Evolutionary conservation across 2,888 invertebrate species (phyloP).

Genomic region (Scrobipalpa atriplicella): DNA sequence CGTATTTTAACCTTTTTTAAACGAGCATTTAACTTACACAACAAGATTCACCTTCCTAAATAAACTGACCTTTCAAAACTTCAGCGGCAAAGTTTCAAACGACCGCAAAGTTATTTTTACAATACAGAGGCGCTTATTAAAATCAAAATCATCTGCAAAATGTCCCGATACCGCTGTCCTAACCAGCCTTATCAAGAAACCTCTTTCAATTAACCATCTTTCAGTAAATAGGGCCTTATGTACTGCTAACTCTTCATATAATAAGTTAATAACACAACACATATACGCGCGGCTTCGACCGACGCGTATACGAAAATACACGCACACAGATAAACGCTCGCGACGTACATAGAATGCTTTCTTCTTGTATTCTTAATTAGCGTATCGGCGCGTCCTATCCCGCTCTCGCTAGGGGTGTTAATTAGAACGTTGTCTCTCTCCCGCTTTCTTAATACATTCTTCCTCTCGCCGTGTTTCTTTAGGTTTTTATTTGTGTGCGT

Average conservation of each 20-base stretch:
- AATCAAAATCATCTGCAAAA: constrained; percentile 52
- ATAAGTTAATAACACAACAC: constrained; percentile 77
- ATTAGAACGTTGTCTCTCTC: constrained; percentile 78
- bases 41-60: constrained; percentile 10
- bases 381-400: constrained; percentile 74
- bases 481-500: constrained; percentile 83
- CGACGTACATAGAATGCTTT: constrained; percentile 81
- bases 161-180: constrained; percentile 62
- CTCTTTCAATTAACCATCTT: constrained; percentile 74
- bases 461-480: constrained; percentile 82
- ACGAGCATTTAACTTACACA: background rate
- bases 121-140: constrained; percentile 46
- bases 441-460: constrained; percentile 83
- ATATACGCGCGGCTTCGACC: constrained; percentile 23
- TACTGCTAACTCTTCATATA: constrained; percentile 80
- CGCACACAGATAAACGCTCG: constrained; percentile 65
- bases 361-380: constrained; percentile 89
- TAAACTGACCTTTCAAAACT: constrained; percentile 26
- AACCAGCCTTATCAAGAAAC: constrained; percentile 71
- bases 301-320: constrained; percentile 40
- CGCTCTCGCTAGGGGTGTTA: constrained; percentile 72
- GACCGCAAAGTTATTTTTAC: constrained; percentile 41
- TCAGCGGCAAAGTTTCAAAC: constrained; percentile 31
- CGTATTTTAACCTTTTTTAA: background rate
- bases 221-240: constrained; percentile 74